phyloP scores from a whole-genome alignment of 2,888 invertebrate species.

The Smittia sp. region DNA sequence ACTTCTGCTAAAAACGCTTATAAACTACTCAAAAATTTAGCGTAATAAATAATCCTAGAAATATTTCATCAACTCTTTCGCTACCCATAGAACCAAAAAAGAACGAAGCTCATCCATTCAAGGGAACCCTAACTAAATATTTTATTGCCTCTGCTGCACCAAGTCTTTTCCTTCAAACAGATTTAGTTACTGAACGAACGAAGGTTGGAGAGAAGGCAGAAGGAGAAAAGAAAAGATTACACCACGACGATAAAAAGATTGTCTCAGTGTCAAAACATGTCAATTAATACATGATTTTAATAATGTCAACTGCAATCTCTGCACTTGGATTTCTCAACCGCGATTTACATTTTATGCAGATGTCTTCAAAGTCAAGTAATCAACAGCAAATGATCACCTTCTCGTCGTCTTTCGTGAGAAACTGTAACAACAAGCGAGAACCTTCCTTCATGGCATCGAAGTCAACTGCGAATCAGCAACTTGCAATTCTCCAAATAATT shows the following conservation, averaged over 20 bases:
- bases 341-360: conserved; percentile 36
- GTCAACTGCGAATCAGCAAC: background rate
- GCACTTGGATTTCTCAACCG: background rate
- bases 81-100: too few species aligned
- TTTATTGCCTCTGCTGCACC: background rate
- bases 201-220: background rate
- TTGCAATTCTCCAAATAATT: background rate
- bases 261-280: conserved; percentile 41
- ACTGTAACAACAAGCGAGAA: background rate
- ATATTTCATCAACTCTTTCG: too few species aligned
- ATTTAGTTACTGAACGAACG: background rate
- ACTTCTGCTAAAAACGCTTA: too few species aligned
- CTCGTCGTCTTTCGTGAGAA: conserved; percentile 7
- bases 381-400: conserved; percentile 31
- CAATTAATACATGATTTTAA: conserved; percentile 35
- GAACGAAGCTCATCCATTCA: too few species aligned
- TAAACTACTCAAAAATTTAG: too few species aligned
- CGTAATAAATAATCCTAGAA: too few species aligned
- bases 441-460: too few species aligned
- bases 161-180: background rate
- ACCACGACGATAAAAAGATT: conserved; percentile 19
- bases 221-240: conserved; percentile 11
- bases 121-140: background rate
- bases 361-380: conserved; percentile 24
- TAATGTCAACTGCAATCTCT: conserved; percentile 17